These are phyloP conservation scores for Dipodomys ordii DNA, from an alignment of 2,113 vertebrate genomes.

Conservation along the genomic window DNA sequence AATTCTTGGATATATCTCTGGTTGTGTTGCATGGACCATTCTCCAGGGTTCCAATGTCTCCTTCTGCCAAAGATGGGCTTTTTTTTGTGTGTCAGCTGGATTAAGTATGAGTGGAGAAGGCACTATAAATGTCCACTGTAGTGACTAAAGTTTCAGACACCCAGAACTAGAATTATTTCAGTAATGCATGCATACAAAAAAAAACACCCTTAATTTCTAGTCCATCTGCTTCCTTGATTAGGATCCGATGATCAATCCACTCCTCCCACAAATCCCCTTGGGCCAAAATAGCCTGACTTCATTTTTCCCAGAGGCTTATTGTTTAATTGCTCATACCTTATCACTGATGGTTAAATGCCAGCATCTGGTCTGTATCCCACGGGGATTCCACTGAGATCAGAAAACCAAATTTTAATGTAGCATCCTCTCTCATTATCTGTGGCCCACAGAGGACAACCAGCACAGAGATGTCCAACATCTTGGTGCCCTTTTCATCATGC, in stretches of 20 bases:
- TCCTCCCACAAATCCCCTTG: background rate
- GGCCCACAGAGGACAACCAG: background rate
- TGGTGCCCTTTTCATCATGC: background rate
- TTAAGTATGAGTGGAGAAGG: background rate
- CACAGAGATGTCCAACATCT: background rate
- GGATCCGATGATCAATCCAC: background rate
- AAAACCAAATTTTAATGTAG: constrained; percentile 31
- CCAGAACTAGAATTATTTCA: background rate
- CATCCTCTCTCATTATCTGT: background rate
- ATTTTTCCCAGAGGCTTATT: constrained; percentile 32
- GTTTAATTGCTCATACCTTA: constrained; percentile 48
- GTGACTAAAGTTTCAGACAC: background rate
- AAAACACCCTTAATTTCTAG: background rate
- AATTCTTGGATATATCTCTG: background rate
- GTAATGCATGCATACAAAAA: background rate
- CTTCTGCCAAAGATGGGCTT: background rate
- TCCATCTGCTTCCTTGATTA: constrained; percentile 30
- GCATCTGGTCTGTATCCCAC: constrained; percentile 17
- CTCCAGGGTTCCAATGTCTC: background rate
- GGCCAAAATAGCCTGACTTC: background rate
- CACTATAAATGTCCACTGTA: background rate
- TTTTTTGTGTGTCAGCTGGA: background rate
- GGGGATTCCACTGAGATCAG: constrained; percentile 19
- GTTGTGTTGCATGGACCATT: background rate
- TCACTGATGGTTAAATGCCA: constrained; percentile 37